Evolutionary conservation across 64 coral and sea anemone species (phyloP), one percentile per base, ranked within the genome.

Genomic region (Acropora yongei): DNA sequence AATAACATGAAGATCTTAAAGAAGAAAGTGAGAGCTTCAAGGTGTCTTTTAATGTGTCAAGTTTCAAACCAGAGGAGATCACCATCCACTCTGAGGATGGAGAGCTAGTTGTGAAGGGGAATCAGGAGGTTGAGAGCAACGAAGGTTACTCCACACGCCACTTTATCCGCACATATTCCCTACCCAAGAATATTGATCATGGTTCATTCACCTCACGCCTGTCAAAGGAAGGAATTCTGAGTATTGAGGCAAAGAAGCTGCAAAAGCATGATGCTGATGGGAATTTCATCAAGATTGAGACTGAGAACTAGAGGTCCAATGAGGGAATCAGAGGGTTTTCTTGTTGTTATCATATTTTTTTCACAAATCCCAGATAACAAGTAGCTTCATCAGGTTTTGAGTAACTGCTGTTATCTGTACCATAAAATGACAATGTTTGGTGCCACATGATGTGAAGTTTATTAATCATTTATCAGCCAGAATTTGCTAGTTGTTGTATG

Each of bases 41-140:
- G 45, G 82, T 85, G 1, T 85, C 82, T 17, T 85, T 85, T 85
- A 65, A 85, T 69, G 82, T 85, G 61, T 72, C 44, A 67, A 85
- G 49, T 18, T 85, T 85, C 44, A 85, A 85, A 63, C 82, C 82
- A 85, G 82, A 85, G 45, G 82, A 85, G 1, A 85, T 85, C 44
- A 85, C 82, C 18, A 85, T 85, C 49, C 82, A 65, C 82, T 85
- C 82, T 20, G 82, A 85, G 44, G 65, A 85, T 85, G 82, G 82
- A 4, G 82, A 85, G 41, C 72, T 85, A 8, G 44, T 85, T 16
- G 82, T 85, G 63, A 57, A 85, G 46, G 82, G 82, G 6, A 85
- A 72, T 61, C 82, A 85, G 9, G 82, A 85, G 14, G 82, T 12
- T 7, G 72, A 72, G 65, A 85, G n/a, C n/a, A 45, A 85, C 4